phyloP scores from a whole-genome alignment of 2,113 vertebrate genomes.

The Oxyura jamaicensis region DNA sequence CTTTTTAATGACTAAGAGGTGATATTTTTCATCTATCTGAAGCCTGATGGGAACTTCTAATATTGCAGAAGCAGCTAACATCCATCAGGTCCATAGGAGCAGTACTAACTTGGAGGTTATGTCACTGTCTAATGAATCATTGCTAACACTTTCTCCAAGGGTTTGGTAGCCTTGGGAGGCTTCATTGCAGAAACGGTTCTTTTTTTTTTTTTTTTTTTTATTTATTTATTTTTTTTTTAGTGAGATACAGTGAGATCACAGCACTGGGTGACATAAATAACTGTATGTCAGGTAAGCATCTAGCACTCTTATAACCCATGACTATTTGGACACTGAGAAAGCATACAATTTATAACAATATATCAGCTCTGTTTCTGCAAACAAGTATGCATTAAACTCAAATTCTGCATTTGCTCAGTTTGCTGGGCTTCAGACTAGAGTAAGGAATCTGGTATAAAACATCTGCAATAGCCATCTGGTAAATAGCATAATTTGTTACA shows the following conservation, averaged over 20 bases:
- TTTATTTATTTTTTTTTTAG: background rate
- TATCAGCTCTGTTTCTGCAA: background rate
- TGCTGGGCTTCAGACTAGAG: background rate
- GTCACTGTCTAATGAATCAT: background rate
- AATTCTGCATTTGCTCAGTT: background rate
- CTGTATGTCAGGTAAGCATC: background rate
- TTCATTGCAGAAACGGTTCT: background rate
- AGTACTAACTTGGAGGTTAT: background rate
- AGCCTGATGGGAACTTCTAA: background rate
- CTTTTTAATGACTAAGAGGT: background rate
- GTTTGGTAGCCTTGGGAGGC: background rate
- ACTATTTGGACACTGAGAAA: background rate
- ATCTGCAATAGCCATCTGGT: background rate
- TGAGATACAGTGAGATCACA: background rate
- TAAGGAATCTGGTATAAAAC: background rate
- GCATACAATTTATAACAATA: background rate
- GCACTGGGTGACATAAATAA: background rate
- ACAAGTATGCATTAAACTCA: background rate
- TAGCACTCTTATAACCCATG: background rate
- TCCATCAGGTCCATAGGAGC: background rate
- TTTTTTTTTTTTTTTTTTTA: background rate
- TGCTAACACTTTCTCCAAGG: background rate
- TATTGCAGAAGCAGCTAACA: background rate
- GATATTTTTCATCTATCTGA: background rate
- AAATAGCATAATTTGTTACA: conserved; percentile 39